A percentile compares a stretch with the other conserved stretches of the same genome.
phyloP scores from a whole-genome alignment of 2,797 vertebrate genomes.

The Pipistrellus kuhlii region DNA sequence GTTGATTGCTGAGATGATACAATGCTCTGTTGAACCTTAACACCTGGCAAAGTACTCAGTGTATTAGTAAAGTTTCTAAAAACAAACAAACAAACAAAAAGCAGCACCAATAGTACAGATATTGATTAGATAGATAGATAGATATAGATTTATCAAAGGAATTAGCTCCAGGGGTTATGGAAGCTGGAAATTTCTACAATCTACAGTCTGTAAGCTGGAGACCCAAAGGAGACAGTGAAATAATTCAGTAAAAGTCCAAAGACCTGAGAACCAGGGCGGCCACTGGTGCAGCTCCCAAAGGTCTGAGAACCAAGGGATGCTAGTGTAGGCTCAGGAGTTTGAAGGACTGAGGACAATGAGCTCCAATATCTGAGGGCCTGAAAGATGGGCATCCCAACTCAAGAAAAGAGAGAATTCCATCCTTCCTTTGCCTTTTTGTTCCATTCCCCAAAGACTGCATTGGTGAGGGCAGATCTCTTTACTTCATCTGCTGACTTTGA shows the following conservation, averaged over 20 bases:
- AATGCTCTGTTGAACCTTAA: too few species aligned
- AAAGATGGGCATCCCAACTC: neutral
- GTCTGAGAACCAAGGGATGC: neutral
- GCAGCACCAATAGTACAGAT: too few species aligned
- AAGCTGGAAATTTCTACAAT: neutral
- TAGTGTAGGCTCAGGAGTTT: neutral
- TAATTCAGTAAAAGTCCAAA: neutral
- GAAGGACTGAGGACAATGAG: neutral
- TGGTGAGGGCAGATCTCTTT: neutral
- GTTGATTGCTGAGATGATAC: too few species aligned
- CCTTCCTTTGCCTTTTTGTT: neutral
- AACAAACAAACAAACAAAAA: too few species aligned
- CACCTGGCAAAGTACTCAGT: too few species aligned
- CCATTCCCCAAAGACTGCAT: neutral
- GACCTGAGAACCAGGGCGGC: neutral
- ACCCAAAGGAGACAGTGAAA: neutral
- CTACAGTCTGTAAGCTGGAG: neutral
- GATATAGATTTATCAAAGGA: too few species aligned
- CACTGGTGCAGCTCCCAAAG: neutral
- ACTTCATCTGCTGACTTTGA: neutral
- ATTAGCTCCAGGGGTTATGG: too few species aligned
- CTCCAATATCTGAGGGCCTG: neutral
- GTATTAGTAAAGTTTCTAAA: too few species aligned
- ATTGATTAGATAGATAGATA: too few species aligned
- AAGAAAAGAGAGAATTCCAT: neutral